Base-by-base conservation (phyloP, 1,140 invertebrate species). In the Scaptodrosophila lebanonensis region DNA sequence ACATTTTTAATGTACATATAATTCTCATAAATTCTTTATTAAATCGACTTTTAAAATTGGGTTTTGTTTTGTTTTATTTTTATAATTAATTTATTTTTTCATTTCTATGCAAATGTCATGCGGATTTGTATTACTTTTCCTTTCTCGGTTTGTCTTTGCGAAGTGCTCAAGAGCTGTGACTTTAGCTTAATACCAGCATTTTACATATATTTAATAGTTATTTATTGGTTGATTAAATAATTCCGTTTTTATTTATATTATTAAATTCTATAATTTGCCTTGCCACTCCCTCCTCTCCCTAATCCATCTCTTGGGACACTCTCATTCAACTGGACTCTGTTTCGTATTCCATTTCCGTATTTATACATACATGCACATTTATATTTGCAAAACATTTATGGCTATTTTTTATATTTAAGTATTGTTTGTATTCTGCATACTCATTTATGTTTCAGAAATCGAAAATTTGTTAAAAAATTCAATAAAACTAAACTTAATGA, bases 1-100 rank as follows among this genome's bases (percentile, higher is more conserved):
- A 49, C 8, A 2, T 3, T 17, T 35, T 65, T 79, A 77, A 79
- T 77, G 75, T 83, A 83, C 77, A 83, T 83, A 72, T 83, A 83
- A 83, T 83, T 83, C 77, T 83, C 77, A 83, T 83, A 83, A 83
- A 76, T 83, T 83, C 77, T 83, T 83, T 83, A 83, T 83, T 83
- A 77, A 83, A 72, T 83, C 79, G 72, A 83, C 56, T 66, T 83
- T 83, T 73, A 77, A 84, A 73, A 83, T 83, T 38, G 35, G n/a
- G 66, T 70, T 49, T 71, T 51, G 48, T 62, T 61, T 62, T 36
- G 45, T 56, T 57, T 75, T 49, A 57, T 54, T 48, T 60, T 47
- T 79, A 77, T 38, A 69, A 83, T 75, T 73, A 82, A 63, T 77
- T 83, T 58, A 83, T 61, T 83, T 70, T n/a, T n/a, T n/a, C n/a